Evolutionary conservation across 2,113 vertebrate species (phyloP), one percentile per base, ranked within the genome.

Genomic region (Cyanoderma ruficeps): DNA sequence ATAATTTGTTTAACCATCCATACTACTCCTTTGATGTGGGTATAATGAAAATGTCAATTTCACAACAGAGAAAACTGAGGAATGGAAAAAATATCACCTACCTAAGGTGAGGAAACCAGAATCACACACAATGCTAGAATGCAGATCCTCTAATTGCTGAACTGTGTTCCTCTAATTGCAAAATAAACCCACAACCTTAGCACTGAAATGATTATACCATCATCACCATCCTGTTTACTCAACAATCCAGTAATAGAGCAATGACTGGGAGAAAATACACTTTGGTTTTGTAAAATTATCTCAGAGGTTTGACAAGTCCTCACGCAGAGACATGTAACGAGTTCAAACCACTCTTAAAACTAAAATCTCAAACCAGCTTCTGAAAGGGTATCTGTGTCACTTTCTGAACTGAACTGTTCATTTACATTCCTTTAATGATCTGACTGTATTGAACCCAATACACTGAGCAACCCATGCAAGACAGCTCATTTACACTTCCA

Each of bases 391-490:
- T 75, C 64, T 82, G 89, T 96, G 90, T 84, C 85, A 64, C 57
- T 82, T 86, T 87, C 61, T 76, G 77, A 93, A 94, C 64, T 8
- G 1, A 90, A 84, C 57, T 76, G 44, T 96, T 94, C 92, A 92
- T 92, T 96, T 95, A 92, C 53, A 92, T 92, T 96, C 88, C 76
- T 96, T 83, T 96, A 96, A 96, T 94, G 83, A 92, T 95, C 65
- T 90, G 88, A 84, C 77, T 61, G 64, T 61, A 84, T 76, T 91
- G 86, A 93, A 96, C 80, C 28, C 83, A 92, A 59, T 2, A 6
- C 88, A 76, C 52, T 21, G 53, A 93, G 60, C 49, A 78, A 81
- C 35, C 30, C 80, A 90, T 33, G 60, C 61, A 93, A 93, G 79
- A 96, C 83, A 94, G 65, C 86, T 94, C 92, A 92, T 93, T 96